Conservation (phyloP, 1,140 invertebrate genomes). For the Neodiprion virginianus region DNA sequence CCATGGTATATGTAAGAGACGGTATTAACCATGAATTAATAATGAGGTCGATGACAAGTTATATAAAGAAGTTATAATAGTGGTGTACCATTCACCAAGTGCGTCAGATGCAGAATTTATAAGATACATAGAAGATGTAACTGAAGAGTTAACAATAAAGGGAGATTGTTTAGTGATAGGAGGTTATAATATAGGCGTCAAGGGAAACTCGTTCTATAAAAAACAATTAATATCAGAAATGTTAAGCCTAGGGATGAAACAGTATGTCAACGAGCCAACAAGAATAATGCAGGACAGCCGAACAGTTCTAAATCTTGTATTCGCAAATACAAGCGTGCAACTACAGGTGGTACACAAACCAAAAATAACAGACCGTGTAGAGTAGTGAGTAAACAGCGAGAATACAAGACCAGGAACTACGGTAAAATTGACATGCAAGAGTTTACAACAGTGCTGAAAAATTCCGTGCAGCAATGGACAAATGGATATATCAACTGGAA, state of each 20-base stretch:
- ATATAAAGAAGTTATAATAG: constrained; percentile 12
- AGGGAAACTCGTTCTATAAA: constrained; percentile 22
- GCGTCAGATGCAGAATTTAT: constrained; percentile 16
- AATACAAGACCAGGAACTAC: constrained; percentile 8
- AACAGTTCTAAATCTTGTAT: constrained; percentile 21
- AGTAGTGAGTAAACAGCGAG: constrained; percentile 4
- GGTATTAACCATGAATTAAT: constrained; percentile 11
- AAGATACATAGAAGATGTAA: constrained; percentile 1
- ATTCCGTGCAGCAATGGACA: background rate
- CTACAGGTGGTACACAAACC: constrained; percentile 11
- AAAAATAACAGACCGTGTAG: constrained; percentile 20
- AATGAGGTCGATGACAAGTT: background rate
- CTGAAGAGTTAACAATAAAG: constrained; percentile 20
- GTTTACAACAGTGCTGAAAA: constrained; percentile 1
- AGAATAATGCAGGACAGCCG: constrained; percentile 20
- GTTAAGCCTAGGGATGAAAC: constrained; percentile 21
- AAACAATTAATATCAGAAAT: constrained; percentile 18
- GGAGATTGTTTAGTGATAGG: constrained; percentile 24
- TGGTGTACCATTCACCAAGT: constrained; percentile 20
- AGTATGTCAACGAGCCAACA: constrained; percentile 22
- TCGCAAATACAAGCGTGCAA: constrained; percentile 11
- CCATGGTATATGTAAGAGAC: constrained; percentile 14
- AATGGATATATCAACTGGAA: background rate
- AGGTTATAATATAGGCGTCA: constrained; percentile 20
- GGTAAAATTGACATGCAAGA: background rate